Evolutionary conservation across 2,888 invertebrate genomes (phyloP).

Genomic region (Tetramorium bicarinatum): DNA sequence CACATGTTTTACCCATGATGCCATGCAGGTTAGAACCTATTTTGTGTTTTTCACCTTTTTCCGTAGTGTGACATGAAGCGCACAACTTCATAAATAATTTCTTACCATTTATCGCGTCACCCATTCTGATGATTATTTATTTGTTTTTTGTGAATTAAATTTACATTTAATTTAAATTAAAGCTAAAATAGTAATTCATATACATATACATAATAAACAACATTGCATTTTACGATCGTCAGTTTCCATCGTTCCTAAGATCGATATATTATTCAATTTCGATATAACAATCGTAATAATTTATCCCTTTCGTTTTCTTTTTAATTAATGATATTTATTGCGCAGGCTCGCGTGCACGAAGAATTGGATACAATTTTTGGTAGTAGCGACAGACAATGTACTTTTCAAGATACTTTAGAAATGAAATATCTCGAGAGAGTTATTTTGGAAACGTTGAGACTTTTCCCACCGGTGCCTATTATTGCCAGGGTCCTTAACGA

Average conservation of each 20-base stretch:
- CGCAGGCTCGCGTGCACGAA: conserved; percentile 89
- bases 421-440: conserved; percentile 95
- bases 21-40: conserved; percentile 91
- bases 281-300: background rate
- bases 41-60: conserved; percentile 90
- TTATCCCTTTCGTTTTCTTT: background rate
- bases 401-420: conserved; percentile 94
- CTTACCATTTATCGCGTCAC: conserved; percentile 90
- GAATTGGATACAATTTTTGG: conserved; percentile 93
- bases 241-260: background rate
- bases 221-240: background rate
- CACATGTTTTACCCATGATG: conserved; percentile 87
- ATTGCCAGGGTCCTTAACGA: conserved; percentile 92
- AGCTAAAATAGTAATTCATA: conserved; percentile 15
- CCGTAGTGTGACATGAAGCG: conserved; percentile 90
- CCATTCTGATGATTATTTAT: conserved; percentile 82
- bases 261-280: conserved; percentile 16
- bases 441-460: conserved; percentile 92
- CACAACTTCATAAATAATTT: conserved; percentile 90
- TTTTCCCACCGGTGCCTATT: conserved; percentile 93
- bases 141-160: background rate
- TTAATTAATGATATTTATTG: background rate
- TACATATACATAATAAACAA: too few species aligned
- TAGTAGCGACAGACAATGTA: conserved; percentile 91
- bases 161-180: background rate